Evolutionary conservation across 2,113 vertebrate genomes (phyloP), one percentile per base, ranked within the genome.

Genomic region (Orycteropus afer): DNA sequence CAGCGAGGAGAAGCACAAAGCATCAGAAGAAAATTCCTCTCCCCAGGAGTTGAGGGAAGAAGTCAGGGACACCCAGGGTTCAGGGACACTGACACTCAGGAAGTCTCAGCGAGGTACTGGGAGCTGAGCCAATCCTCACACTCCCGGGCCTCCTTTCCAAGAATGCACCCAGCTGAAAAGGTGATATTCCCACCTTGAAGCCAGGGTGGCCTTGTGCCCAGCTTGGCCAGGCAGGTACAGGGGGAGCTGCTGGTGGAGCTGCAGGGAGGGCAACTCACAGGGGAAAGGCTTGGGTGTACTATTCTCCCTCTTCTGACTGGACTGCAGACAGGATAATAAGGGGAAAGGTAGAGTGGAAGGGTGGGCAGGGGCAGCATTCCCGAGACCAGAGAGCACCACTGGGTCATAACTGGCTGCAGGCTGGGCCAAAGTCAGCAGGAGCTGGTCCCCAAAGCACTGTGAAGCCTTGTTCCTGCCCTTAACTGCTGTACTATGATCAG

Each of bases 1-100:
- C 0, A 7, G 34, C 0, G 9, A 37, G 3, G 49, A 32, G 4
- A 1, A 4, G 10, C 25, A 15, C 14, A 2, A 3, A 76, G 67
- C 29, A 29, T 8, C 0, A 12, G 15, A 15, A 34, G 9, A 18
- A 45, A 37, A 49, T 2, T 11, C 51, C 10, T 37, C 55, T 27
- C 3, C n/a, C 40, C 13, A 34, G 61, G 32, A 15, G 23, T 17
- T 23, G 25, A 11, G 53, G 61, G 23, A 20, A 6, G 15, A 11
- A 53, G 88, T 63, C 51, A 53, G 37, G 65, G 87, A 14, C 18
- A 42, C 40, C 4, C 71, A 14, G n/a, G 45, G 9, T 17, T 49
- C 93, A 29, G 47, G 57, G 76, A 51, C 18, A 40, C 49, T 22
- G 57, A 15, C 25, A 0, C 42, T 34, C 84, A 7, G 27, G 27